These are phyloP conservation scores for Oreortyx pictus DNA, from an alignment of 2,797 vertebrate species.

Conservation along the genomic window DNA sequence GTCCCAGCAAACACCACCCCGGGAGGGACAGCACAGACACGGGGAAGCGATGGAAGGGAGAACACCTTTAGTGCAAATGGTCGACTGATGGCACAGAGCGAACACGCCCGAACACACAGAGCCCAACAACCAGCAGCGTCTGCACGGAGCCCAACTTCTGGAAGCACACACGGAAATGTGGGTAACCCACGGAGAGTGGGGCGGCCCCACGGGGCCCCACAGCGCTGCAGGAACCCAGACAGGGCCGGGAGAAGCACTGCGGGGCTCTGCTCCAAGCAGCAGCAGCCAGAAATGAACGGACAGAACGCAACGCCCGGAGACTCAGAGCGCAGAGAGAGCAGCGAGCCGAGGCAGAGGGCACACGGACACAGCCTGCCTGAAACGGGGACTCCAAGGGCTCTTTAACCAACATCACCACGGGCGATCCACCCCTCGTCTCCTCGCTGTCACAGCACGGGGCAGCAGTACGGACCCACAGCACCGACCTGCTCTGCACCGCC, in stretches of 20 bases:
- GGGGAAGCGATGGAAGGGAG: background rate
- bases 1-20: background rate
- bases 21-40: background rate
- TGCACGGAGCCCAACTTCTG: background rate
- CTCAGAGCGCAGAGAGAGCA: background rate
- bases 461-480: too few relatives aligned
- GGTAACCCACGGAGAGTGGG: too few relatives aligned
- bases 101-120: rapidly evolving
- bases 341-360: too few relatives aligned
- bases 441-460: rapidly evolving
- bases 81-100: constrained; percentile 57
- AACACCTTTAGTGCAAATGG: constrained; percentile 67
- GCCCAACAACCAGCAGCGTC: background rate
- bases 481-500: too few relatives aligned
- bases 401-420: rapidly evolving
- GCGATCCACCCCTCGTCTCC: background rate
- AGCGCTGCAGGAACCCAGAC: too few relatives aligned
- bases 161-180: constrained; percentile 47
- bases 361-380: rapidly evolving
- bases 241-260: too few relatives aligned
- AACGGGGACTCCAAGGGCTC: background rate
- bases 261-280: too few relatives aligned
- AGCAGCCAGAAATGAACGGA: too few relatives aligned
- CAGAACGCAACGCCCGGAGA: background rate
- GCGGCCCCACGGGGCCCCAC: too few relatives aligned